Conservation (phyloP, 1,140 invertebrate species). For the Rhopalosiphum maidis region DNA sequence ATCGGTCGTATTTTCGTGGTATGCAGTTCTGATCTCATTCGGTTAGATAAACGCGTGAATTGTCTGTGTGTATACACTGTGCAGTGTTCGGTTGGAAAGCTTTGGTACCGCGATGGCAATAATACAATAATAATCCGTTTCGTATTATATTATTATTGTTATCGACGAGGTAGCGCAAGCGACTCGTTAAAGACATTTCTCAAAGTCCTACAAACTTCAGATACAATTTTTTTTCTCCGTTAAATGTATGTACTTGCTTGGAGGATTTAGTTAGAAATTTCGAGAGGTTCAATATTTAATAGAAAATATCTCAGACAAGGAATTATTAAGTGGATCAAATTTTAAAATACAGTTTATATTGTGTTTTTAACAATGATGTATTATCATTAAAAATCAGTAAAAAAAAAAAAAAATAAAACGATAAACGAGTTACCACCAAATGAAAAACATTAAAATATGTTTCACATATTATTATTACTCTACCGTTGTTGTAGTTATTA, state of each 20-base stretch:
- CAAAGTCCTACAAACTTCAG: neutral
- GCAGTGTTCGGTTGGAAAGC: neutral
- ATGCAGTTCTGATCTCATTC: too few species aligned
- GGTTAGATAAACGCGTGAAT: neutral
- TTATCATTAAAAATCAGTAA: neutral
- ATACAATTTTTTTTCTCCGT: neutral
- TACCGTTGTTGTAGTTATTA: too few species aligned
- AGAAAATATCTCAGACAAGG: neutral
- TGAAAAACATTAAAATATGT: neutral
- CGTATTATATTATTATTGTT: neutral
- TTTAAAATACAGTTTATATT: neutral
- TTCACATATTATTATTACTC: neutral
- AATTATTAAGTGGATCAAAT: neutral
- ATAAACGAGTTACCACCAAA: too few species aligned
- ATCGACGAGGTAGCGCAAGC: neutral
- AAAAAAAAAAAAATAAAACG: neutral
- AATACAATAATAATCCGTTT: neutral
- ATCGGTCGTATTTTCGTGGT: neutral
- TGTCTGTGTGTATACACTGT: neutral
- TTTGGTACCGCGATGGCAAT: neutral
- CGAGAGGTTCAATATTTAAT: neutral
- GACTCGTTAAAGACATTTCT: neutral
- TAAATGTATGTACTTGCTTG: neutral
- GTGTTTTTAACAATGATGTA: neutral
- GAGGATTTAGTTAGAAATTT: neutral